phyloP scores from a whole-genome alignment of 2,888 invertebrate genomes.

The Pimpla rufipes region DNA sequence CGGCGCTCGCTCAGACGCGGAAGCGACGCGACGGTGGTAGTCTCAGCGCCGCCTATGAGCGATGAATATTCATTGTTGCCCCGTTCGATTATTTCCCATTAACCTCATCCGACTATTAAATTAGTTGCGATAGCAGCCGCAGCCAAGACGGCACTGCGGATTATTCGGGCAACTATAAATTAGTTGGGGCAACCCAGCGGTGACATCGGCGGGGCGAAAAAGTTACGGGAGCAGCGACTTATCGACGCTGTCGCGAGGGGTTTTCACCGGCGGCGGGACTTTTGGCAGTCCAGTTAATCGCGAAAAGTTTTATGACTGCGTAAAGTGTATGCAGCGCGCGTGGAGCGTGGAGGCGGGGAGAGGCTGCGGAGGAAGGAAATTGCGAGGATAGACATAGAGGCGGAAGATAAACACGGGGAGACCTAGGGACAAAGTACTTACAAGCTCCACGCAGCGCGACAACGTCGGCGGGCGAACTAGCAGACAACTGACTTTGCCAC shows the following conservation, averaged over 20 bases:
- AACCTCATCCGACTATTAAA: too few species aligned
- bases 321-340: conserved; percentile 46
- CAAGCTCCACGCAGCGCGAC: conserved; percentile 50
- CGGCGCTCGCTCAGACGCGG: too few species aligned
- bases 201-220: background rate
- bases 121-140: too few species aligned
- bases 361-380: conserved; percentile 1
- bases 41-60: background rate
- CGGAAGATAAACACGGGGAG: conserved; percentile 10
- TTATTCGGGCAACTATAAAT: too few species aligned
- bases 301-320: conserved; percentile 62
- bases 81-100: too few species aligned
- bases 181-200: background rate
- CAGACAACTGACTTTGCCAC: conserved; percentile 46
- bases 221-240: conserved; percentile 19
- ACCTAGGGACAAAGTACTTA: conserved; percentile 61
- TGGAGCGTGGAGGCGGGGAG: conserved; percentile 19
- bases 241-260: background rate
- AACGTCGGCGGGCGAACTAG: conserved; percentile 37
- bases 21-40: too few species aligned
- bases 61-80: background rate
- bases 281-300: conserved; percentile 65
- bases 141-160: too few species aligned
- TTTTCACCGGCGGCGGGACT: conserved; percentile 34
- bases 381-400: conserved; percentile 9